A percentile compares a stretch with the other conserved stretches of the same genome.
Evolutionary conservation across 2,113 vertebrate genomes (phyloP).

Genomic region (Sander lucioperca): DNA sequence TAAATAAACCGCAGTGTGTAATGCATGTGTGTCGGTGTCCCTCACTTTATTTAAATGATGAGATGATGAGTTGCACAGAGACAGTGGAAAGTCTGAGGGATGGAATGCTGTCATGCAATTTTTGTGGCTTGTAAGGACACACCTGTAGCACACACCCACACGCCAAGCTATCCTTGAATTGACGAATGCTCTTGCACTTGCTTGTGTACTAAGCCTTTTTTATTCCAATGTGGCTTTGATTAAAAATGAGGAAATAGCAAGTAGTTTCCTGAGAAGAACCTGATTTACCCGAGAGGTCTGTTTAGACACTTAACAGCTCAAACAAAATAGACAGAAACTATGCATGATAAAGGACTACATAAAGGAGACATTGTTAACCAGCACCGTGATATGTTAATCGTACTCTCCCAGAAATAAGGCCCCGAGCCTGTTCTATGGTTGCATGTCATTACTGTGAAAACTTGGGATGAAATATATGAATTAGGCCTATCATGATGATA

Average conservation of each 20-base stretch:
- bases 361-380: background rate
- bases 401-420: background rate
- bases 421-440: conserved; percentile 1
- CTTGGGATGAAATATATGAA: background rate
- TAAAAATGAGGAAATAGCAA: background rate
- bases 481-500: background rate
- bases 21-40: conserved; percentile 10
- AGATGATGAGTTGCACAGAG: conserved; percentile 3
- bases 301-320: conserved; percentile 1
- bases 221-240: background rate
- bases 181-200: conserved; percentile 34
- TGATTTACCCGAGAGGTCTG: conserved; percentile 31
- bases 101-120: conserved; percentile 73
- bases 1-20: background rate
- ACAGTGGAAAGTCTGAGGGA: background rate
- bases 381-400: background rate
- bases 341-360: background rate
- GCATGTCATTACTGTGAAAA: background rate
- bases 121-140: conserved; percentile 53
- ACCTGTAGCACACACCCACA: conserved; percentile 61
- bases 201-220: background rate
- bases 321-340: background rate
- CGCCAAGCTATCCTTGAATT: background rate
- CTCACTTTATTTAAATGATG: conserved; percentile 17
- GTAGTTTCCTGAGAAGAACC: conserved; percentile 1